Percentiles rank a stretch among this genome's conserved stretches.
Conservation (phyloP, 2,113 vertebrate species). For the Sebastes schlegelii region DNA sequence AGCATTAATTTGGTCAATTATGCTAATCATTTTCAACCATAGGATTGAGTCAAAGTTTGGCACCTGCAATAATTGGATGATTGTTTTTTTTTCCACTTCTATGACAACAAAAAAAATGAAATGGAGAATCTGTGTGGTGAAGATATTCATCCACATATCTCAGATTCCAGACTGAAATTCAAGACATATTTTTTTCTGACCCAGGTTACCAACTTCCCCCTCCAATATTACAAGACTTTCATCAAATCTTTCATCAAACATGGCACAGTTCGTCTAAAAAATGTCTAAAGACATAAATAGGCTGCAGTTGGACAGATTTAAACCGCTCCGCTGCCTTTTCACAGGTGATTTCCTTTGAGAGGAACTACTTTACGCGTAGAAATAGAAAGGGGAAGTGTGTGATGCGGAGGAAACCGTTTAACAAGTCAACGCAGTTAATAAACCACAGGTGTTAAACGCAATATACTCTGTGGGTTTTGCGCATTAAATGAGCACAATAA, state of each 20-base stretch:
- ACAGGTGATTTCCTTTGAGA: slow-evolving; percentile 19
- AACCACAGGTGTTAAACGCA: slow-evolving; percentile 31
- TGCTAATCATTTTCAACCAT: background rate
- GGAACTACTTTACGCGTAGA: background rate
- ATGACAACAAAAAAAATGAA: background rate
- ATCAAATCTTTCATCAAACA: background rate
- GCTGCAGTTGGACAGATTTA: background rate
- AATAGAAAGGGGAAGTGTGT: background rate
- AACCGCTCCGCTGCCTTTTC: background rate
- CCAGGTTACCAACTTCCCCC: background rate
- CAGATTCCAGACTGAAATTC: background rate
- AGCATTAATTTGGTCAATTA: background rate
- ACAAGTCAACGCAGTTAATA: slow-evolving; percentile 6
- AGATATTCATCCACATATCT: background rate
- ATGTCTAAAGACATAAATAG: background rate
- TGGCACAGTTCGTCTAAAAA: background rate
- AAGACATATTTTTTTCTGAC: background rate
- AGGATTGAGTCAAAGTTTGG: background rate
- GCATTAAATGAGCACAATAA: background rate
- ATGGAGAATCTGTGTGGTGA: background rate
- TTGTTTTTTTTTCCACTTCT: too few relatives aligned
- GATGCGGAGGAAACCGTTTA: background rate
- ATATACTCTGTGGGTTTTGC: background rate
- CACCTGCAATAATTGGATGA: background rate
- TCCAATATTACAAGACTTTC: background rate